Evolutionary conservation across 2,888 invertebrate species (phyloP), one percentile per base, ranked within the genome.

Genomic region (Pycnomerus fuliginosus): DNA sequence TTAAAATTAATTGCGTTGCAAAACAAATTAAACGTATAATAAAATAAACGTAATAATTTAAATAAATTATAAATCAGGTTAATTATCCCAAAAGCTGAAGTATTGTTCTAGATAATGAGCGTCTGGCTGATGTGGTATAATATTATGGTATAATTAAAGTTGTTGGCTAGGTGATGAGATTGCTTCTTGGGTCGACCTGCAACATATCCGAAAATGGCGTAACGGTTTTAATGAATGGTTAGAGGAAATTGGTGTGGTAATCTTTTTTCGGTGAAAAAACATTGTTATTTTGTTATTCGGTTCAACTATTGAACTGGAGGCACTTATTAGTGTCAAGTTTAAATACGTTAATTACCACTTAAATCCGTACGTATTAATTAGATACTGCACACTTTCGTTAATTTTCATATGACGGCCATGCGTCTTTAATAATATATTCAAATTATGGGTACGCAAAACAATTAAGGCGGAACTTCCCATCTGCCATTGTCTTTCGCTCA

Each of bases 371-470:
- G 40, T 40, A 32, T 32, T 40, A 44, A 48, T 40, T 46, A 41
- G 36, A 45, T 25, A 35, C 30, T 38, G 23, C 25, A 37, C 41
- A 38, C 40, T 41, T 28, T 15, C 25, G 15, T 41, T 41, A n/a
- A n/a, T n/a, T n/a, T n/a, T n/a, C n/a, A n/a, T 23, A 23, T 34
- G 16, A 45, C 29, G 29, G 39, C 36, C 49, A 37, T 46, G 50
- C 44, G 36, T 45, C 31, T 29, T 44, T 38, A 50, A 50, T 53
- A 48, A 46, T 53, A n/a, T n/a, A 53, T 53, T 50, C 46, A 53
- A 44, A 53, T 50, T 50, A 48, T 44, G 48, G 29, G 33, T 20
- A 25, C 41, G 29, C 48, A 45, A 46, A 50, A 46, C 48, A 50
- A 53, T 50, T 48, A 50, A 48, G 45, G 52, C n/a, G n/a, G n/a